These are phyloP conservation scores for Leptosomus discolor DNA, from an alignment of 2,113 vertebrate genomes.

Conservation along the genomic window DNA sequence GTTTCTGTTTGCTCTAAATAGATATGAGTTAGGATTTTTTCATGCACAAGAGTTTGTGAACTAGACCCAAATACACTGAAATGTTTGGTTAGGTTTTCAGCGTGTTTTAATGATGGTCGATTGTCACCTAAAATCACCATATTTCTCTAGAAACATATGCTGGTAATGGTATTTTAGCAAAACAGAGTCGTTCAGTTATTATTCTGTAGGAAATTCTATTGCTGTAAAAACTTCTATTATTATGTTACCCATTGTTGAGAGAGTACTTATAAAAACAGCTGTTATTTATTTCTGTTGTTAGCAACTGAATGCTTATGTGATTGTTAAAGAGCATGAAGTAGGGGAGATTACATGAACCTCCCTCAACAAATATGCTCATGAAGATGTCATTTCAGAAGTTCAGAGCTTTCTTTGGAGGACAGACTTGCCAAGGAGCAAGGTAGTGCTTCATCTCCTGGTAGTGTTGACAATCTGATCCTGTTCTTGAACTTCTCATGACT, in stretches of 20 bases:
- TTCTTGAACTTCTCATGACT: background rate
- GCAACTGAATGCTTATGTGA: background rate
- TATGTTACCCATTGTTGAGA: background rate
- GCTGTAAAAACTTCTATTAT: background rate
- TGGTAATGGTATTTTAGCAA: background rate
- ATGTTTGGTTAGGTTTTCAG: background rate
- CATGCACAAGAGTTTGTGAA: background rate
- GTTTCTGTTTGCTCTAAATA: background rate
- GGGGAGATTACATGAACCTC: background rate
- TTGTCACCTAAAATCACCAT: background rate
- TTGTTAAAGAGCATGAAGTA: background rate
- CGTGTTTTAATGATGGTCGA: background rate
- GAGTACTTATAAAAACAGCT: background rate
- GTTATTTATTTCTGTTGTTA: background rate
- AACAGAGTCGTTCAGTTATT: constrained; percentile 18
- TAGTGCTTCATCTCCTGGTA: background rate
- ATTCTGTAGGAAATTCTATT: background rate
- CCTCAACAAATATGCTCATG: background rate
- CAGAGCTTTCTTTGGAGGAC: background rate
- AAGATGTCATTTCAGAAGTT: background rate
- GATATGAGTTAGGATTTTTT: background rate
- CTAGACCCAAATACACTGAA: background rate
- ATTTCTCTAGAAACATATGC: background rate
- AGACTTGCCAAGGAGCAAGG: background rate
- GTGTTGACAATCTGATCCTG: background rate